These are phyloP conservation scores for Sitta europaea DNA, from an alignment of 2,113 vertebrate genomes.

Conservation along the genomic window DNA sequence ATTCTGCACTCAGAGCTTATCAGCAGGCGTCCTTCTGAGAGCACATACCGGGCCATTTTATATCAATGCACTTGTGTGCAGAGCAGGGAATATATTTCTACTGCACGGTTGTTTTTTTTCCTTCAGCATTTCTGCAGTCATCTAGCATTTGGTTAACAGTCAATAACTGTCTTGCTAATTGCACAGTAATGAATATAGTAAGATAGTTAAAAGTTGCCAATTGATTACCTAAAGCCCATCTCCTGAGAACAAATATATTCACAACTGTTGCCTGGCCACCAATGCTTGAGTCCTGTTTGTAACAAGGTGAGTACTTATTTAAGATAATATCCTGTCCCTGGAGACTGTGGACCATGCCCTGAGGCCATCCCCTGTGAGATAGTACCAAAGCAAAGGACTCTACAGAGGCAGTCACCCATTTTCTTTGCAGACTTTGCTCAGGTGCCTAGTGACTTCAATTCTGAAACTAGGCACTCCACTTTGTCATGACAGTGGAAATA, in stretches of 20 bases:
- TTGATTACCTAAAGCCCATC: background rate
- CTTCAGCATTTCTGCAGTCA: background rate
- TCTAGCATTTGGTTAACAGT: background rate
- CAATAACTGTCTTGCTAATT: background rate
- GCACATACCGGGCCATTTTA: background rate
- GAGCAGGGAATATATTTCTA: background rate
- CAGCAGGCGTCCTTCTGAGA: background rate
- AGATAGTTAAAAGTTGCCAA: slow-evolving; percentile 3
- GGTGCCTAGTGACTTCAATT: background rate
- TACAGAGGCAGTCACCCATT: background rate
- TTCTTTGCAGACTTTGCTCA: background rate
- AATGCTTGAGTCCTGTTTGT: background rate
- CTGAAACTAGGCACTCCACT: background rate
- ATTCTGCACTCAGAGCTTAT: background rate
- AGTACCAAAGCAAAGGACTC: background rate
- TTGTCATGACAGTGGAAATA: background rate
- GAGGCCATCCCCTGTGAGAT: background rate
- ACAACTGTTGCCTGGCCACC: background rate
- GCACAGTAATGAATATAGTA: background rate
- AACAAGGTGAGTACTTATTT: background rate
- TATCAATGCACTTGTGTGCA: background rate
- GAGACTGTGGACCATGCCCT: background rate
- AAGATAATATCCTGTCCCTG: background rate
- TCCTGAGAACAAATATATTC: background rate
- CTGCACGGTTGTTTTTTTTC: background rate